Evolutionary conservation across 1,140 invertebrate genomes (phyloP).

Genomic region (Neodiprion pinetum): DNA sequence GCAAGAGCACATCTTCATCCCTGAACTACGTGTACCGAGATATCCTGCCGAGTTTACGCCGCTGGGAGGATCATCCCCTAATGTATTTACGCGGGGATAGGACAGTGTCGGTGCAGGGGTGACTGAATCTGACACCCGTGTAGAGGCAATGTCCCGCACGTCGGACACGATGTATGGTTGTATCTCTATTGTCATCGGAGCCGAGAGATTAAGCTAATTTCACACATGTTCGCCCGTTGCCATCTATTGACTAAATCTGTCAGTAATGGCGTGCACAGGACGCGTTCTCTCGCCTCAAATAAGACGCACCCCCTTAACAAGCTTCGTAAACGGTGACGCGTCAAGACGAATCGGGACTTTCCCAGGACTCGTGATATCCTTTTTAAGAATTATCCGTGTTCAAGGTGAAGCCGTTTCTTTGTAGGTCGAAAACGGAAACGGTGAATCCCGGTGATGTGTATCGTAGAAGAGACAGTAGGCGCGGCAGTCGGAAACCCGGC

Average conservation of each 20-base stretch:
- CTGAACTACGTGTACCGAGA: background rate
- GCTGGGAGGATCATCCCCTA: slow-evolving; percentile 61
- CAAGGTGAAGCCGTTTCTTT: no score
- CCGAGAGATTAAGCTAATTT: slow-evolving; percentile 64
- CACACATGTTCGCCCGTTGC: slow-evolving; percentile 60
- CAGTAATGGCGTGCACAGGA: background rate
- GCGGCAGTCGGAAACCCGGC: background rate
- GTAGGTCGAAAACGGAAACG: no score
- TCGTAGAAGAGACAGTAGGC: no score
- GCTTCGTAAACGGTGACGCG: background rate
- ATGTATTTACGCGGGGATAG: slow-evolving; percentile 59
- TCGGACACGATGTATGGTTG: slow-evolving; percentile 56
- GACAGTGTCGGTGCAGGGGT: slow-evolving; percentile 42
- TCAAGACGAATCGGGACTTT: no score
- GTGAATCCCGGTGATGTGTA: no score
- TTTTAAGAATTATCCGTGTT: no score
- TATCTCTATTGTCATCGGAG: slow-evolving; percentile 63
- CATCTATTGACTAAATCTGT: slow-evolving; percentile 5
- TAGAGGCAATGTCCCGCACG: slow-evolving; percentile 42
- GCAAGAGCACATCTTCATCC: background rate
- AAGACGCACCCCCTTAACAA: background rate
- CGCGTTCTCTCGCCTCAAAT: background rate
- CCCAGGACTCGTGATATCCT: no score
- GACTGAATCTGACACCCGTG: slow-evolving; percentile 57
- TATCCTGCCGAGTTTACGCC: slow-evolving; percentile 34